Conservation (phyloP, 2,797 vertebrate genomes). For the Lutjanus argentimaculatus region DNA sequence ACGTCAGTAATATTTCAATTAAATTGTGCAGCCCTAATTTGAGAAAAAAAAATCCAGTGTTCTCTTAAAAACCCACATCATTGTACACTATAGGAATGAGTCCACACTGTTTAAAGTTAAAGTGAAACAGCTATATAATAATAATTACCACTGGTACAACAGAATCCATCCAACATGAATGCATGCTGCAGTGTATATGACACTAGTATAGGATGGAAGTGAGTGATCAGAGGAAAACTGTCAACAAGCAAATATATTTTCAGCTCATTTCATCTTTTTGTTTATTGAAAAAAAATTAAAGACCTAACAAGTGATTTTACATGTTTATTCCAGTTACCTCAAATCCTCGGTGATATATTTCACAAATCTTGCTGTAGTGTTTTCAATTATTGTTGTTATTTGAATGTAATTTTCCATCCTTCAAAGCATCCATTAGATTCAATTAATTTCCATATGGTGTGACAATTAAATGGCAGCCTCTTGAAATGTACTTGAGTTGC, state of each 20-base stretch:
- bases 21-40: no score
- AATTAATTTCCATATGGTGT: neutral
- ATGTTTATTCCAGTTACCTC: neutral
- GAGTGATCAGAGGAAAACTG: neutral
- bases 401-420: neutral
- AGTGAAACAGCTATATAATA: neutral
- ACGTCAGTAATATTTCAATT: no score
- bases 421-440: neutral
- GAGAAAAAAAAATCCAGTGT: no score
- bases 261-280: neutral
- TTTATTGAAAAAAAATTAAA: neutral
- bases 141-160: neutral
- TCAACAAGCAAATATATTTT: neutral
- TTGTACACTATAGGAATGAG: neutral
- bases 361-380: neutral
- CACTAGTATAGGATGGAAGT: neutral
- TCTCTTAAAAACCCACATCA: neutral
- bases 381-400: neutral
- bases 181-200: neutral
- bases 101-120: neutral
- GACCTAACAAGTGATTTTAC: neutral
- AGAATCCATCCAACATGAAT: neutral
- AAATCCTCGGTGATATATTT: neutral
- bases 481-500: neutral
- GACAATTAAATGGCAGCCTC: neutral